Evolutionary conservation across 1,140 invertebrate genomes (phyloP).

Genomic region (Probaryconus sp.): DNA sequence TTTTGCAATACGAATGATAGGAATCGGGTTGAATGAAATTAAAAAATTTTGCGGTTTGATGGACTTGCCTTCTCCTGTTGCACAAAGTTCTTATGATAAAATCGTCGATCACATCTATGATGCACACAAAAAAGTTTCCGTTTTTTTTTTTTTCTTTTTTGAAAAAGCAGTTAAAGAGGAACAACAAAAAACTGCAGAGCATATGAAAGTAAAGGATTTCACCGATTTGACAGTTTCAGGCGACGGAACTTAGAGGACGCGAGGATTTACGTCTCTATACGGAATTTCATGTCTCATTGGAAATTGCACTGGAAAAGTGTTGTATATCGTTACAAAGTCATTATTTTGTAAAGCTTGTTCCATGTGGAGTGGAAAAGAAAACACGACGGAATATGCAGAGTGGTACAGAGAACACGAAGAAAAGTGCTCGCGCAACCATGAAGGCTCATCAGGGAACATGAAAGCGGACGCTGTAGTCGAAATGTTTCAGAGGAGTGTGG

Average conservation of each 20-base stretch:
- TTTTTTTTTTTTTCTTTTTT: conserved; percentile 18
- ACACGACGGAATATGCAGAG: conserved; percentile 10
- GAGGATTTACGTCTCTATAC: conserved; percentile 21
- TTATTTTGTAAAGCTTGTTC: conserved; percentile 15
- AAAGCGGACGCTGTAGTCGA: conserved; percentile 8
- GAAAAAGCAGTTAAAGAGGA: conserved; percentile 34
- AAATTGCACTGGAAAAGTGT: conserved; percentile 17
- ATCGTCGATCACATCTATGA: conserved; percentile 8
- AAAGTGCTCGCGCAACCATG: conserved; percentile 4
- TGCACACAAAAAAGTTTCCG: neutral
- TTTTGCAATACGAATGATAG: conserved; percentile 12
- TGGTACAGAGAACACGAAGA: conserved; percentile 15
- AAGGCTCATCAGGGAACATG: conserved; percentile 15
- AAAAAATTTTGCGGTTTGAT: conserved; percentile 21
- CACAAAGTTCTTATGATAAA: conserved; percentile 18
- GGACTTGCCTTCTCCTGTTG: conserved; percentile 8
- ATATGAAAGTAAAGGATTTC: conserved; percentile 2
- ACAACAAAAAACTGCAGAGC: conserved; percentile 32
- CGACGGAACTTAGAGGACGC: conserved; percentile 42
- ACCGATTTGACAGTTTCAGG: conserved; percentile 24
- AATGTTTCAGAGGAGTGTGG: conserved; percentile 23
- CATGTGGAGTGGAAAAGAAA: conserved; percentile 3
- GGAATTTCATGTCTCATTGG: conserved; percentile 19
- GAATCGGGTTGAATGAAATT: conserved; percentile 4
- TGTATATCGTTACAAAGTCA: conserved; percentile 16